Evolutionary conservation across 2,797 vertebrate genomes (phyloP), one percentile per base, ranked within the genome.

Genomic region (Diceros bicornis): DNA sequence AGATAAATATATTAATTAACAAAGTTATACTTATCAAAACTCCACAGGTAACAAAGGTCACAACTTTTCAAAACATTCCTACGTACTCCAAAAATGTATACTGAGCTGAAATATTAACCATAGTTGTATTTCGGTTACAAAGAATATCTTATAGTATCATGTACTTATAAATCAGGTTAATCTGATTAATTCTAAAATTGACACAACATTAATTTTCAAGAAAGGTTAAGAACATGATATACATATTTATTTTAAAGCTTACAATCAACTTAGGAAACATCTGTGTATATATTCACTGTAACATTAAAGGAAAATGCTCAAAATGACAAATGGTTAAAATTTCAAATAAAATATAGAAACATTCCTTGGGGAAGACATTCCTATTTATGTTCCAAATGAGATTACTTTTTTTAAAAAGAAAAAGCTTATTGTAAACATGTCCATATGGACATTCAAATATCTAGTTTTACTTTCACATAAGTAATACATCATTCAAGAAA

Each of bases 201-300:
- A 94, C 23, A 85, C 3, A 88, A 61, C 44, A 77, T 78, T 55
- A 91, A 94, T 59, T 83, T 47, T 52, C 94, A 78, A 96, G 50
- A 95, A 96, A 78, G 27, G 16, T 52, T 71, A 86, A 91, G 55
- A 90, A 77, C 10, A 81, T 94, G 18, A 75, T 81, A 37, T 94
- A 66, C 25, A 91, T 23, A 10, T 92, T 59, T 97, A 71, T 87
- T 84, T 87, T 95, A 87, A 95, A 96, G 37, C 17, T 96, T 91
- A 86, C 3, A 47, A 94, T 86, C 82, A 94, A 93, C 7, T 71
- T 87, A 41, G 18, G 25, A 96, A 91, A 91, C 44, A 94, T 34
- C 2, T 79, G 13, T 72, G 6, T 32, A 79, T 18, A 59, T 11
- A 88, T 61, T 89, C 50, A 86, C 4, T 72, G 9, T 32, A 78